phyloP scores from a whole-genome alignment of 1,140 invertebrate genomes.

The Pantala flavescens region DNA sequence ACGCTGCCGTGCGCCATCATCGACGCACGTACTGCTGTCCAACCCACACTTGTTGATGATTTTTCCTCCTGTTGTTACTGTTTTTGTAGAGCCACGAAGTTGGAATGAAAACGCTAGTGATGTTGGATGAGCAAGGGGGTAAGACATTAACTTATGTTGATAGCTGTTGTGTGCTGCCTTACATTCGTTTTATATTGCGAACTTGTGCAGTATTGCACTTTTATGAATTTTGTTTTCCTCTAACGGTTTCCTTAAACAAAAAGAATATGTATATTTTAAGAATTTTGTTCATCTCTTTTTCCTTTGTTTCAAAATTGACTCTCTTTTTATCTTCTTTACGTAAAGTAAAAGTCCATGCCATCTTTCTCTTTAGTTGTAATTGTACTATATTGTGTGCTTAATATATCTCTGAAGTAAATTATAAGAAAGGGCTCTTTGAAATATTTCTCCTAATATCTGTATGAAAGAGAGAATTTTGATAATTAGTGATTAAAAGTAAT shows the following conservation, averaged over 20 bases:
- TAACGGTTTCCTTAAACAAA: too few species aligned
- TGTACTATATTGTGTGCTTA: too few species aligned
- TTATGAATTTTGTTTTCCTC: neutral
- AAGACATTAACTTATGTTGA: slow-evolving; percentile 51
- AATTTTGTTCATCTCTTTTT: neutral
- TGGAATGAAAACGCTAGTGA: slow-evolving; percentile 87
- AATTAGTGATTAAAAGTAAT: neutral
- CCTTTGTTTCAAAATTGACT: neutral
- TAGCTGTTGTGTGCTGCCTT: slow-evolving; percentile 13
- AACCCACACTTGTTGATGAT: slow-evolving; percentile 21
- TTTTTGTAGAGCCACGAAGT: slow-evolving; percentile 83
- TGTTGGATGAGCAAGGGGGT: slow-evolving; percentile 92
- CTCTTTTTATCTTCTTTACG: neutral
- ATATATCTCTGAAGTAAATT: neutral
- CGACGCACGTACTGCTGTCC: slow-evolving; percentile 21
- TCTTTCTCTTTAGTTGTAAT: neutral
- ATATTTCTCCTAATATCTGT: neutral
- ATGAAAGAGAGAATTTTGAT: neutral
- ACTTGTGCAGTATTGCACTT: slow-evolving; percentile 3
- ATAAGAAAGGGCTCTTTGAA: neutral
- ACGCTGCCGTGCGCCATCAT: neutral
- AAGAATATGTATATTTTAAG: neutral
- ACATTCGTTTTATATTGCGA: slow-evolving; percentile 16
- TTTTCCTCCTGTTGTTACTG: slow-evolving; percentile 35
- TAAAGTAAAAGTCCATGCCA: neutral